Evolutionary conservation across 2,113 vertebrate genomes (phyloP).

Genomic region (Arothron firmamentum): DNA sequence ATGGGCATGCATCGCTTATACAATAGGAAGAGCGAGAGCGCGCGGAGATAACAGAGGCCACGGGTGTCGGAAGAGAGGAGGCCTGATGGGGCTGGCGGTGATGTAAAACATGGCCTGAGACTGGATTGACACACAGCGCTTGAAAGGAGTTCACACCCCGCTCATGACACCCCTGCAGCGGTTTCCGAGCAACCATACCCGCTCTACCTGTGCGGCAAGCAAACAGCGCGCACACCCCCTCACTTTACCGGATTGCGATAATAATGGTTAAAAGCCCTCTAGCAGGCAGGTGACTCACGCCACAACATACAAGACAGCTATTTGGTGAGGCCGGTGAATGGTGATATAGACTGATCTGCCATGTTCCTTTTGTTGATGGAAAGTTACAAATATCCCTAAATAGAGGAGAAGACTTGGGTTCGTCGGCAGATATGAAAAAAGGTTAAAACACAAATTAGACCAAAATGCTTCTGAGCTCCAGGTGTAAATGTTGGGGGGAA

Average conservation of each 20-base stretch:
- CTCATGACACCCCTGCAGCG: conserved; percentile 69
- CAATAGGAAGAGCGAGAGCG: conserved; percentile 1
- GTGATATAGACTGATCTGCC: conserved; percentile 29
- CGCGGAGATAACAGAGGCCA: not conserved
- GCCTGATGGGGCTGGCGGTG: conserved; percentile 4
- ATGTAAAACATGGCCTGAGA: conserved; percentile 31
- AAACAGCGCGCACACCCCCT: conserved; percentile 65
- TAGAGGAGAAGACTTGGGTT: too few relatives aligned
- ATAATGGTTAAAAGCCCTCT: conserved; percentile 68
- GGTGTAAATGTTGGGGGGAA: not conserved
- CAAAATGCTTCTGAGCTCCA: too few relatives aligned
- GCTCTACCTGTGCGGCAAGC: conserved; percentile 81
- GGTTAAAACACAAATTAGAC: too few relatives aligned
- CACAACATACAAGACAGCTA: conserved; percentile 46
- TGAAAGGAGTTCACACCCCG: conserved; percentile 69
- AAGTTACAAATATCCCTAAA: not conserved
- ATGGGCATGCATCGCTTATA: conserved; percentile 3
- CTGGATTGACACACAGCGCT: conserved; percentile 30
- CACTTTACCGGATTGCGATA: conserved; percentile 65
- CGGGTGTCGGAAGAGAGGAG: conserved; percentile 5
- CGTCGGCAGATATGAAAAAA: too few relatives aligned
- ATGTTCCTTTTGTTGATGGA: conserved; percentile 15
- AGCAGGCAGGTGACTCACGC: conserved; percentile 67
- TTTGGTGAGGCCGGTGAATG: conserved; percentile 31
- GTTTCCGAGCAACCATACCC: conserved; percentile 79